phyloP scores from a whole-genome alignment of 2,888 invertebrate species.

The Melieria omissa region DNA sequence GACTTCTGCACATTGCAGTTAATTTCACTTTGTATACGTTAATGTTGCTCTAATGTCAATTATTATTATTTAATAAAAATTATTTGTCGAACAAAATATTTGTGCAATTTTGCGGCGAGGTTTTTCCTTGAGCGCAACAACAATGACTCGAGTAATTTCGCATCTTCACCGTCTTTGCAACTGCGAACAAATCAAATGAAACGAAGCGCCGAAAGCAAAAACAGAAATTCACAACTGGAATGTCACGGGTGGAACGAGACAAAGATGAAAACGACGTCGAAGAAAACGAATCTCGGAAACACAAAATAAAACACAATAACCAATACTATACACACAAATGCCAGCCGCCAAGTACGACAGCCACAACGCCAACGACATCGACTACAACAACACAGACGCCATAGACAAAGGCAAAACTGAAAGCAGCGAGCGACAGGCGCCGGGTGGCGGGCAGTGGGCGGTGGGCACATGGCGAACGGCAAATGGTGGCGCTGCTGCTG shows the following conservation, averaged over 20 bases:
- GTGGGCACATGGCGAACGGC: too few species aligned
- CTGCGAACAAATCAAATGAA: conserved; percentile 42
- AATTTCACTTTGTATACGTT: too few species aligned
- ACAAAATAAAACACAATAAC: not conserved
- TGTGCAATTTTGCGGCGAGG: too few species aligned
- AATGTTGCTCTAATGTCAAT: too few species aligned
- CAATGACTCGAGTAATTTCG: conserved; percentile 9
- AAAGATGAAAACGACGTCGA: conserved; percentile 24
- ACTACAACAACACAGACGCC: not conserved
- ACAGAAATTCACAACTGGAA: conserved; percentile 42
- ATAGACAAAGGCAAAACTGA: not conserved
- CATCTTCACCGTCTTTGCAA: conserved; percentile 42
- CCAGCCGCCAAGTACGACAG: conserved; percentile 35
- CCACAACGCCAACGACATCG: conserved; percentile 9
- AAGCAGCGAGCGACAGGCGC: not conserved
- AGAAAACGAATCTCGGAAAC: not conserved
- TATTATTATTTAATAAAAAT: too few species aligned
- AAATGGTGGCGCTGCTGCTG: too few species aligned
- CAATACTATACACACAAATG: conserved; percentile 11
- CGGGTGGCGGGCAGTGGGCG: not conserved
- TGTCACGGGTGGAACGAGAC: conserved; percentile 39
- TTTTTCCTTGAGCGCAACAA: too few species aligned
- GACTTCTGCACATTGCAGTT: too few species aligned
- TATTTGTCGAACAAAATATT: too few species aligned
- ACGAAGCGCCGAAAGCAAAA: conserved; percentile 40